phyloP scores from a whole-genome alignment of 2,888 invertebrate species.

The Tetramorium bicarinatum region DNA sequence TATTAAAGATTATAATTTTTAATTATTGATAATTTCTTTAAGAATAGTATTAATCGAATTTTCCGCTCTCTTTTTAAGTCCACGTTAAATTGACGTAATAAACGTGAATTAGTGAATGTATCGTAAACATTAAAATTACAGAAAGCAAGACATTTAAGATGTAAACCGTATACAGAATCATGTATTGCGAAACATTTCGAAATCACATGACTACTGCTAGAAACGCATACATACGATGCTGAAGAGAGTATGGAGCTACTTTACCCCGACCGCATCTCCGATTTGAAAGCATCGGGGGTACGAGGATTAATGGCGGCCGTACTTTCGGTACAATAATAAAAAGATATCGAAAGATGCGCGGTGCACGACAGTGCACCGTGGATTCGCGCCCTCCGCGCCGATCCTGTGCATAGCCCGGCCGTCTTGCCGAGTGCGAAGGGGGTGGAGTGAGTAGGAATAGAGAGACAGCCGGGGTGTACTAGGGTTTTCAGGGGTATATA shows the following conservation, averaged over 20 bases:
- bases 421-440: slow-evolving; percentile 70
- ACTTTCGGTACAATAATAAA: slow-evolving; percentile 56
- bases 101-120: background rate
- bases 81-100: background rate
- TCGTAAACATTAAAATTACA: background rate
- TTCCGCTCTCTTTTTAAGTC: background rate
- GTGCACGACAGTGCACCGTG: slow-evolving; percentile 65
- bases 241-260: slow-evolving; percentile 20
- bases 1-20: background rate
- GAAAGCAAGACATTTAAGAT: background rate
- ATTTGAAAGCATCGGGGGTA: slow-evolving; percentile 62
- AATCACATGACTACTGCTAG: background rate
- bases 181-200: background rate
- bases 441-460: slow-evolving; percentile 75
- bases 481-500: slow-evolving; percentile 76
- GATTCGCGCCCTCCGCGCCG: slow-evolving; percentile 70
- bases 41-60: background rate
- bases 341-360: slow-evolving; percentile 66
- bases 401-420: slow-evolving; percentile 68
- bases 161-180: background rate
- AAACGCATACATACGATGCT: background rate
- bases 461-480: slow-evolving; percentile 74
- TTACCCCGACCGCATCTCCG: slow-evolving; percentile 34
- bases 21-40: background rate
- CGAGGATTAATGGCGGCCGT: slow-evolving; percentile 70